These are phyloP conservation scores for Glossosoma conforme DNA, from an alignment of 1,140 invertebrate genomes.

Conservation along the genomic window DNA sequence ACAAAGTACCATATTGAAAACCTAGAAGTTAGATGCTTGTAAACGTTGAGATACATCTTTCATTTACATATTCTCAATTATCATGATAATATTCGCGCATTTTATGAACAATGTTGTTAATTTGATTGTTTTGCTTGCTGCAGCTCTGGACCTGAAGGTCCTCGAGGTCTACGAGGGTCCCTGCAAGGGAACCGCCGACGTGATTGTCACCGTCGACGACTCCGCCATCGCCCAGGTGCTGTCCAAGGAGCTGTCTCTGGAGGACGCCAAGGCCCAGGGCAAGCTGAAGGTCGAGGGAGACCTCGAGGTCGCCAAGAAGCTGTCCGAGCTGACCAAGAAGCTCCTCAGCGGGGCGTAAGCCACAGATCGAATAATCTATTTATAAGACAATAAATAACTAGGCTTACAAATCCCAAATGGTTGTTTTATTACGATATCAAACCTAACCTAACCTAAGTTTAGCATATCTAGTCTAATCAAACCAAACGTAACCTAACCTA, in stretches of 20 bases:
- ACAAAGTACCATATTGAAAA: too few relatives aligned
- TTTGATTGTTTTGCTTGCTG: background rate
- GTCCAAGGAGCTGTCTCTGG: constrained; percentile 14
- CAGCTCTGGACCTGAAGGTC: constrained; percentile 27
- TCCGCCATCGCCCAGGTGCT: constrained; percentile 3
- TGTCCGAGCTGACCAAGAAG: constrained; percentile 8
- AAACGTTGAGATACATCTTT: too few relatives aligned
- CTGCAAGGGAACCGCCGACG: constrained; percentile 10
- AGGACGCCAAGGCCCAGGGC: constrained; percentile 16
- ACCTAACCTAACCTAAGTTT: too few relatives aligned
- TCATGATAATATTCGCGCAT: background rate
- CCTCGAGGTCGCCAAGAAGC: constrained; percentile 10
- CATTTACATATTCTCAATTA: too few relatives aligned
- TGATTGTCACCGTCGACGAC: constrained; percentile 23
- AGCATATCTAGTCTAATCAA: too few relatives aligned
- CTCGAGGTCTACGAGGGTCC: constrained; percentile 19
- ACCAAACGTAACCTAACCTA: too few relatives aligned
- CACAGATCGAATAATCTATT: too few relatives aligned
- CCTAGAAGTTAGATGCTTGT: too few relatives aligned
- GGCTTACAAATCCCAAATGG: too few relatives aligned
- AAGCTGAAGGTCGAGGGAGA: constrained; percentile 21
- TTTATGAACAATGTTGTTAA: background rate
- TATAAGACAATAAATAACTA: too few relatives aligned
- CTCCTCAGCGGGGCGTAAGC: too few relatives aligned
- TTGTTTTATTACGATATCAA: too few relatives aligned